These are phyloP conservation scores for Clinocottus analis DNA, from an alignment of 2,113 vertebrate genomes.

Conservation along the genomic window DNA sequence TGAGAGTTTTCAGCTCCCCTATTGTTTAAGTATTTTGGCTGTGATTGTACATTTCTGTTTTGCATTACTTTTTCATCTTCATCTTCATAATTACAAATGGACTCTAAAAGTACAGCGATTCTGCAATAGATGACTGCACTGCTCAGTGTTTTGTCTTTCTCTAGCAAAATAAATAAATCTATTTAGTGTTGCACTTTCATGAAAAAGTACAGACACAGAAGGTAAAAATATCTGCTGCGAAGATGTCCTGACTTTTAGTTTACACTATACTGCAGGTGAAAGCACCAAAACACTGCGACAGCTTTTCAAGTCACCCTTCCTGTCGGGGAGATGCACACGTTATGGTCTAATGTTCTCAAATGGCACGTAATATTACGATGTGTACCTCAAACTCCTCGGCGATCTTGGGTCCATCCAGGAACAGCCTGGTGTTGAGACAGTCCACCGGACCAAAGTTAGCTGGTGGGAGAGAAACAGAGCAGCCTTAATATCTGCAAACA, in stretches of 20 bases:
- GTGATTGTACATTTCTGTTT: too few species aligned
- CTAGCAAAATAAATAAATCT: too few species aligned
- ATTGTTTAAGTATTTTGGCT: background rate
- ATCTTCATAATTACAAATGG: background rate
- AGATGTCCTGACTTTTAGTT: background rate
- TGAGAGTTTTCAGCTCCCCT: background rate
- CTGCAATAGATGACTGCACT: background rate
- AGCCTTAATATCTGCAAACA: background rate
- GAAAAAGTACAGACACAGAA: too few species aligned
- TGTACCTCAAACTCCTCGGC: slow-evolving; percentile 94
- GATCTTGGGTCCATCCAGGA: slow-evolving; percentile 93
- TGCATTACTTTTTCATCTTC: background rate
- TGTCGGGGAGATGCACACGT: background rate
- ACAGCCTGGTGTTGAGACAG: slow-evolving; percentile 92
- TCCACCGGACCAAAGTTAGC: slow-evolving; percentile 88
- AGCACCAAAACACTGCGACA: background rate
- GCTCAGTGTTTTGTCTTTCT: background rate
- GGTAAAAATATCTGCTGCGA: background rate
- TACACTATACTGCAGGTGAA: background rate
- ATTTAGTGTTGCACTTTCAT: too few species aligned
- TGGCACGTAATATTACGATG: background rate
- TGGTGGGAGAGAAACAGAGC: slow-evolving; percentile 23
- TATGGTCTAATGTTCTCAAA: background rate
- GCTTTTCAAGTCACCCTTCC: background rate
- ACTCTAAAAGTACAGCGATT: background rate